Evolutionary conservation across 2,888 invertebrate genomes (phyloP).

Genomic region (Ichneumoninae sp.): DNA sequence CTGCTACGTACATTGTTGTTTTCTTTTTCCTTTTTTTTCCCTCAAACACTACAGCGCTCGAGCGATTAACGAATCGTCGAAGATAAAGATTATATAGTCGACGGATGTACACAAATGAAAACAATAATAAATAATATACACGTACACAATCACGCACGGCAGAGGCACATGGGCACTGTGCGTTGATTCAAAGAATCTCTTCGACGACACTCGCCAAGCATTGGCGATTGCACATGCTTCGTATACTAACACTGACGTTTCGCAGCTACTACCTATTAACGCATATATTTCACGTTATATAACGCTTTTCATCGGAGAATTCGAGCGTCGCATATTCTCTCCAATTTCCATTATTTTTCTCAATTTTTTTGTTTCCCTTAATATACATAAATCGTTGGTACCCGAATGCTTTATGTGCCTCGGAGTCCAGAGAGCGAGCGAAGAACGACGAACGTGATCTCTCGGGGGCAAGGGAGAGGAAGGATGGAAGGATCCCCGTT

Average conservation of each 20-base stretch:
- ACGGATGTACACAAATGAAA: conserved; percentile 1
- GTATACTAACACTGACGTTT: conserved; percentile 70
- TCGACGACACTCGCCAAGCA: conserved; percentile 34
- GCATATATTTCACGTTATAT: conserved; percentile 78
- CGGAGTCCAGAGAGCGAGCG: not conserved
- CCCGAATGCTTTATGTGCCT: conserved; percentile 7
- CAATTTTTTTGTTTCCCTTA: not conserved
- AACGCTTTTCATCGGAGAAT: conserved; percentile 69
- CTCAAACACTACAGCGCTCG: not conserved
- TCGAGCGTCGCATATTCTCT: conserved; percentile 15
- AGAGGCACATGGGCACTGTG: conserved; percentile 44
- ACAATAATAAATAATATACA: conserved; percentile 38
- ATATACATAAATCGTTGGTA: conserved; percentile 4
- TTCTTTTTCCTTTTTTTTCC: not conserved
- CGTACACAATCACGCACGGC: conserved; percentile 11
- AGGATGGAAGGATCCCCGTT: conserved; percentile 48
- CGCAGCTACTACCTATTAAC: conserved; percentile 73
- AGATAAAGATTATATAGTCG: not conserved
- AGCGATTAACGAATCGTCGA: not conserved
- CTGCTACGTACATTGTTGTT: not conserved
- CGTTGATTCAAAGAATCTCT: conserved; percentile 21
- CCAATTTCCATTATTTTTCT: not conserved
- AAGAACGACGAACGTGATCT: conserved; percentile 31
- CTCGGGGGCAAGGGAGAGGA: conserved; percentile 21
- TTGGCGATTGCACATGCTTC: conserved; percentile 56